A percentile compares a stretch with the other conserved stretches of the same genome.
Conservation (phyloP, 1,140 invertebrate genomes). For the Elymnias hypermnestra region DNA sequence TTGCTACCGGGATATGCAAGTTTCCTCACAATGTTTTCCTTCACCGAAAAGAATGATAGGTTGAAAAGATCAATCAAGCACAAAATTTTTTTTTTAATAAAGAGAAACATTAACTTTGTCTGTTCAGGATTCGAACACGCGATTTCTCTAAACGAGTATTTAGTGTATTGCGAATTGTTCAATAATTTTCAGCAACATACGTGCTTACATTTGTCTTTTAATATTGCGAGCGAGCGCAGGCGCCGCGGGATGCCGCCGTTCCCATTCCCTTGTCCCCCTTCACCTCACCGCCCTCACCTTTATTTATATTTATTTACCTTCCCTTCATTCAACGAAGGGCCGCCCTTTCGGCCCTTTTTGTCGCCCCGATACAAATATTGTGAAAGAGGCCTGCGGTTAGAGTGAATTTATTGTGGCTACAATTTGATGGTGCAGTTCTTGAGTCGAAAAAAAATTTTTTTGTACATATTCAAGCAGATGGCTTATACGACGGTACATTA, state of each 20-base stretch:
- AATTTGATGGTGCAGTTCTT: constrained; percentile 52
- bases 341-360: constrained; percentile 75
- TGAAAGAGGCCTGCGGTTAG: constrained; percentile 68
- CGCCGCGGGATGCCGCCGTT: constrained; percentile 55
- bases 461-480: constrained; percentile 22
- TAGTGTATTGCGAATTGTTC: background rate
- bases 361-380: constrained; percentile 72
- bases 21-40: too few relatives aligned
- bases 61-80: too few relatives aligned
- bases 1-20: too few relatives aligned
- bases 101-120: too few relatives aligned
- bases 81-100: too few relatives aligned
- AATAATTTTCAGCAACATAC: background rate
- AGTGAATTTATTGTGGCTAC: constrained; percentile 69
- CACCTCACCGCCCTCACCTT: constrained; percentile 54
- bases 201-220: constrained; percentile 7
- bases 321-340: constrained; percentile 72
- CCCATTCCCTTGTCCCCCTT: constrained; percentile 35
- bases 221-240: constrained; percentile 34
- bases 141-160: too few relatives aligned
- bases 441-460: constrained; percentile 27
- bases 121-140: too few relatives aligned
- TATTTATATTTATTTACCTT: constrained; percentile 76
- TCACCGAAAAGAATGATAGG: too few relatives aligned
- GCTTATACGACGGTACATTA: constrained; percentile 5